Evolutionary conservation across 2,797 vertebrate genomes (phyloP), one percentile per base, ranked within the genome.

Genomic region (Poecile montanus): DNA sequence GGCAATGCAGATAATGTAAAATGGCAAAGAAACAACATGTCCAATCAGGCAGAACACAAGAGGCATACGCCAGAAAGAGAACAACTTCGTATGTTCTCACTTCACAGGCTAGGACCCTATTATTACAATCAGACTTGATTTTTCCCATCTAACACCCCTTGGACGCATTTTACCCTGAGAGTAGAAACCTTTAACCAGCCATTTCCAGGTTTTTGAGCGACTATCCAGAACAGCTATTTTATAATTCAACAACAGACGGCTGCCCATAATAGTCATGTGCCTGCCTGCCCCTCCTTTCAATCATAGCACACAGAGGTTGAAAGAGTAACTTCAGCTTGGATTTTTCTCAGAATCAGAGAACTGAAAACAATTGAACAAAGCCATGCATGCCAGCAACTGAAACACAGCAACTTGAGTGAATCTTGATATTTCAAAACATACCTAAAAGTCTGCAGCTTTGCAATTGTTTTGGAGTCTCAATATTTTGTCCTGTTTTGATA

Each of bases 61-160:
- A 40, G 74, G 62, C 17, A 5, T 18, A 30, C 0, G 7, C 84
- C 91, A 92, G 89, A 88, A 94, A 85, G 51, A 84, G 89, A 92
- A 74, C 72, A 93, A 96, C 85, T 94, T 95, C 38, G 34, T 75
- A 54, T 57, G 62, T 80, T 93, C 84, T 93, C 88, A 89, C 93
- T 94, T 96, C 92, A 93, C 78, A 92, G 78, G 32, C 79, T 88
- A 70, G 58, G 82, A 94, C 78, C 75, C 81, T 94, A 54, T 95
- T 96, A 96, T 95, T 96, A 95, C 85, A 95, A 93, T 91, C 93
- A 94, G 89, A 92, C 89, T 80, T 91, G 91, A 83, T 94, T 96
- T 96, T 93, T 93, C 75, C 86, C 30, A 60, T 81, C 58, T 65
- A 89, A 93, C 26, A 34, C 54, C 53, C 75, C 73, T 93, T 91